Evolutionary conservation across 2,113 vertebrate species (phyloP).

Genomic region (Nibea albiflora): DNA sequence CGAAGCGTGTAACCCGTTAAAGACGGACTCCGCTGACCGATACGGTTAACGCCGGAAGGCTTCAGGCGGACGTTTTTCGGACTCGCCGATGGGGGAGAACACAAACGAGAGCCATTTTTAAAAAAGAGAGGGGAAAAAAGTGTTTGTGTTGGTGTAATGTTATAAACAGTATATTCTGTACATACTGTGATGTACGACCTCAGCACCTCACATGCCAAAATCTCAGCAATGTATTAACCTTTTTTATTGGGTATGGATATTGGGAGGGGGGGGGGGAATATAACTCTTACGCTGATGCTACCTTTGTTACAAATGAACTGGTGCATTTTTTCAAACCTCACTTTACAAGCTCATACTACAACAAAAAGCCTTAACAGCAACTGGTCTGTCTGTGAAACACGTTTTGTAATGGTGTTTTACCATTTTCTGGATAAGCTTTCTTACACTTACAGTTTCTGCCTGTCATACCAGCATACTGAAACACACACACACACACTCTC

Average conservation of each 20-base stretch:
- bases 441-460: constrained; percentile 28
- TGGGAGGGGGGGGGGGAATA: not conserved
- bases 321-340: constrained; percentile 59
- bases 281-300: constrained; percentile 16
- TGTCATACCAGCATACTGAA: constrained; percentile 53
- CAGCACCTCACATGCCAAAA: constrained; percentile 70
- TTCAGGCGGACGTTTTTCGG: constrained; percentile 1
- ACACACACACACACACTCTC: constrained; percentile 10
- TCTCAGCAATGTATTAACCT: constrained; percentile 40
- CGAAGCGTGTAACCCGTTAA: not conserved
- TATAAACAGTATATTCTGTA: constrained; percentile 39
- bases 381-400: constrained; percentile 36
- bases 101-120: constrained; percentile 36
- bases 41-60: no score
- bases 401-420: constrained; percentile 4
- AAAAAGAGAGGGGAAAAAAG: not conserved
- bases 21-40: not conserved
- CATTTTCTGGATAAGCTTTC: constrained; percentile 43
- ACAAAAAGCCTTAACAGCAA: constrained; percentile 71
- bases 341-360: constrained; percentile 46
- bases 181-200: constrained; percentile 45
- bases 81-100: not conserved
- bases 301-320: constrained; percentile 28
- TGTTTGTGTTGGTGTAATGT: constrained; percentile 12
- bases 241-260: constrained; percentile 27